Evolutionary conservation across 2,113 vertebrate genomes (phyloP).

Genomic region (Pangasianodon hypophthalmus): DNA sequence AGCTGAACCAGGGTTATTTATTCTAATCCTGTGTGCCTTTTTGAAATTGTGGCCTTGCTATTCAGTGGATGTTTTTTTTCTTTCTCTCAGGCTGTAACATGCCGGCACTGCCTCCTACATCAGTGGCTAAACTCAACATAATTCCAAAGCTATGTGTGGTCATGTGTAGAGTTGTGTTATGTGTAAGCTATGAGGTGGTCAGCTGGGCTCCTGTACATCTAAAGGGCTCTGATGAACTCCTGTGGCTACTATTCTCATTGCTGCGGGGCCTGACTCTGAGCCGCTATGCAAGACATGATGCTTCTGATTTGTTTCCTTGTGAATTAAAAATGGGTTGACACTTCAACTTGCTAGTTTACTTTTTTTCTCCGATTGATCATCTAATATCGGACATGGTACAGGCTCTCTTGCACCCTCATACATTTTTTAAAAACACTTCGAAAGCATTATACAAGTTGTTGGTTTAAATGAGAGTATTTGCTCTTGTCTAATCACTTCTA

Average conservation of each 20-base stretch:
- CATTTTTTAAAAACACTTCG: neutral
- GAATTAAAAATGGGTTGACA: conserved; percentile 38
- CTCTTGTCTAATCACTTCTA: no score
- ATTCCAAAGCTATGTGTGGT: conserved; percentile 37
- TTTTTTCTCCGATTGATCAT: neutral
- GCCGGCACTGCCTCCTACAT: neutral
- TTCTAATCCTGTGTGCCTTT: conserved; percentile 63
- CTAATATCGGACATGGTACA: neutral
- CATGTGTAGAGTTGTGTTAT: conserved; percentile 11
- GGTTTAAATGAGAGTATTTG: neutral
- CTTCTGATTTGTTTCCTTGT: conserved; percentile 44
- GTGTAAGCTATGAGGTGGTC: neutral
- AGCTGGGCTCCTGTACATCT: neutral
- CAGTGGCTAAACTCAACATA: conserved; percentile 4
- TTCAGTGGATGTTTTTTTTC: conserved; percentile 3
- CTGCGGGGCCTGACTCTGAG: conserved; percentile 8
- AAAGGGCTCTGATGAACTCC: conserved; percentile 7
- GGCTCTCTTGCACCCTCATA: neutral
- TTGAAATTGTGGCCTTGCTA: conserved; percentile 28
- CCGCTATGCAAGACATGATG: conserved; percentile 22
- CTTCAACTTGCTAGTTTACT: neutral
- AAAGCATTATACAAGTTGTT: neutral
- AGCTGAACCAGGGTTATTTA: conserved; percentile 56
- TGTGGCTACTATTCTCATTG: neutral
- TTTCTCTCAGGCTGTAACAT: conserved; percentile 30